These are phyloP conservation scores for Sebastes diploproa DNA, from an alignment of 2,797 vertebrate genomes.

Conservation along the genomic window DNA sequence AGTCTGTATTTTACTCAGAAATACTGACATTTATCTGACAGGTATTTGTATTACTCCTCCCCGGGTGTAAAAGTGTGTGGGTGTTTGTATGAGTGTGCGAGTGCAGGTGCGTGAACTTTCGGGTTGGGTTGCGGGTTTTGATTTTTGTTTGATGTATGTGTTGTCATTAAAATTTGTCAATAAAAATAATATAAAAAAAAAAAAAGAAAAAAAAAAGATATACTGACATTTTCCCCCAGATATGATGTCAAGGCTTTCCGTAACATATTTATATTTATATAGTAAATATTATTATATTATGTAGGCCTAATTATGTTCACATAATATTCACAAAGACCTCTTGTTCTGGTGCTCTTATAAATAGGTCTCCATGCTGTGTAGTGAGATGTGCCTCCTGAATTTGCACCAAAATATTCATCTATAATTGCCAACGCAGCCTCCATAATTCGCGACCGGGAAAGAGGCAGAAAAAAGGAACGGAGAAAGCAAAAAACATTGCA, in stretches of 20 bases:
- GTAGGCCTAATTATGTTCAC: neutral
- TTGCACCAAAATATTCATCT: no score
- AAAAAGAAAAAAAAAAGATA: neutral
- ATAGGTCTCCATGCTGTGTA: neutral
- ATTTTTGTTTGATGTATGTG: no score
- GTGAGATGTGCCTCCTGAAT: neutral
- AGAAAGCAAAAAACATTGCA: neutral
- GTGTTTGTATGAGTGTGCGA: no score
- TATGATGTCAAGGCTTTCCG: neutral
- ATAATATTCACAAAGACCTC: neutral
- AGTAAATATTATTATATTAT: neutral
- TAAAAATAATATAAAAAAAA: no score
- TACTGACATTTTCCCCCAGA: neutral
- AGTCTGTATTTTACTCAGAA: neutral
- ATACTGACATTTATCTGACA: neutral
- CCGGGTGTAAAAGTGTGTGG: no score
- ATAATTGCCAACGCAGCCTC: neutral
- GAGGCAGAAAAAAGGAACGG: no score
- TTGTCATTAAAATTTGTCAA: no score
- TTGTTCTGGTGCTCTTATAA: neutral
- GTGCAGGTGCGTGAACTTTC: no score
- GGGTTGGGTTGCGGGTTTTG: no score
- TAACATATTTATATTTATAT: neutral
- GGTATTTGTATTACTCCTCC: no score
- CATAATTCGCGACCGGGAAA: no score